A percentile compares a stretch with the other conserved stretches of the same genome.
Evolutionary conservation across 2,113 vertebrate species (phyloP).

Genomic region (Chaenocephalus aceratus): DNA sequence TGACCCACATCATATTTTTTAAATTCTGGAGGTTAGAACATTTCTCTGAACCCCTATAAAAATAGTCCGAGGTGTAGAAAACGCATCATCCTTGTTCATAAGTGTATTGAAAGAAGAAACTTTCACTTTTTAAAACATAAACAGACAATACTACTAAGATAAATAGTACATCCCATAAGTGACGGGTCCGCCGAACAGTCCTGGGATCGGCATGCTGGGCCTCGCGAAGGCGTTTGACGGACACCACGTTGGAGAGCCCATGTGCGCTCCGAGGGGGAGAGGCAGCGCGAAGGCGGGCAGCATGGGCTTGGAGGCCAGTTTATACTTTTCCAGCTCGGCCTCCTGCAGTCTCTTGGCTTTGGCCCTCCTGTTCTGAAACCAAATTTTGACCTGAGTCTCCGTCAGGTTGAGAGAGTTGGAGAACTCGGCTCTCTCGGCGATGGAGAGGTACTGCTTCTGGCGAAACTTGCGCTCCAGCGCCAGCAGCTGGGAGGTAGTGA

Average conservation of each 20-base stretch:
- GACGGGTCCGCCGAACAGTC: constrained; percentile 85
- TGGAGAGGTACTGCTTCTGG: constrained; percentile 89
- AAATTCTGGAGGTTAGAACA: constrained; percentile 18
- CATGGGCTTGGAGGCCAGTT: constrained; percentile 86
- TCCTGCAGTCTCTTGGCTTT: constrained; percentile 90
- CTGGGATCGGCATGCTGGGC: constrained; percentile 81
- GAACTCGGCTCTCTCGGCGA: constrained; percentile 87
- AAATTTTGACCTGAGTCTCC: constrained; percentile 91
- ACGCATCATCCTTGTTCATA: constrained; percentile 7
- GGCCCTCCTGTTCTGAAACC: constrained; percentile 90
- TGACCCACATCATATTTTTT: neutral
- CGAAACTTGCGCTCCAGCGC: constrained; percentile 89
- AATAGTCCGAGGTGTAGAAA: constrained; percentile 6
- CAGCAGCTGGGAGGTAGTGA: constrained; percentile 89
- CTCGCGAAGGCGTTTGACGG: constrained; percentile 80
- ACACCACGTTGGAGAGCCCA: constrained; percentile 81
- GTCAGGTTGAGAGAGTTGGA: constrained; percentile 87
- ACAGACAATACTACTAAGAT: constrained; percentile 75
- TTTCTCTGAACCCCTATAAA: constrained; percentile 20
- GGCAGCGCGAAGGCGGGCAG: constrained; percentile 87
- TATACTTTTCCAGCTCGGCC: constrained; percentile 88
- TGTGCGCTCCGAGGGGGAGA: constrained; percentile 82
- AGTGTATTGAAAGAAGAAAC: constrained; percentile 39
- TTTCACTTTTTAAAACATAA: neutral
- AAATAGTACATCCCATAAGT: constrained; percentile 89